These are phyloP conservation scores for Dolichoris vasculosae DNA, from an alignment of 1,140 invertebrate genomes.

Conservation along the genomic window DNA sequence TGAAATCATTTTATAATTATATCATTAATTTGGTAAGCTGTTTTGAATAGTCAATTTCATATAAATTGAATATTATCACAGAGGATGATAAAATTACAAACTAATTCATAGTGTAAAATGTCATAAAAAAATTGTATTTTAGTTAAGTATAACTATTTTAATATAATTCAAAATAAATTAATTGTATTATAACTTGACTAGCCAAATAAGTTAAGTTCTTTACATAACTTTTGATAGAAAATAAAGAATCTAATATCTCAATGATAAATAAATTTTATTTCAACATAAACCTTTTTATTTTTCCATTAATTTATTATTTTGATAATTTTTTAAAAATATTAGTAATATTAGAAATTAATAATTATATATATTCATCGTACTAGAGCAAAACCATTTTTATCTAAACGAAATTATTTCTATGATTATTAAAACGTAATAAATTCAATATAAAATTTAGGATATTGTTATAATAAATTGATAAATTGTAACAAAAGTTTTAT, in stretches of 20 bases:
- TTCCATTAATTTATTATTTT: neutral
- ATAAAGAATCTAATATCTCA: neutral
- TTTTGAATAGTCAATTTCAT: neutral
- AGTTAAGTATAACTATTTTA: slow-evolving; percentile 22
- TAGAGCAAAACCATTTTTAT: no score
- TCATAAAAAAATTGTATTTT: slow-evolving; percentile 1
- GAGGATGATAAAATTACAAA: neutral
- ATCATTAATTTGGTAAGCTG: neutral
- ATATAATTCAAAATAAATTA: slow-evolving; percentile 8
- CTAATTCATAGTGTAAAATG: neutral
- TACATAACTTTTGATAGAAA: slow-evolving; percentile 30
- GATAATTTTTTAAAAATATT: neutral
- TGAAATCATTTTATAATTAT: neutral
- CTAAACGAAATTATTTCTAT: no score
- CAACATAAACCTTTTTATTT: neutral
- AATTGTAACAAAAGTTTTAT: no score
- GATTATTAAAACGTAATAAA: no score
- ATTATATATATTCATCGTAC: no score
- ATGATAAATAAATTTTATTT: neutral
- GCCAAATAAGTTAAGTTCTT: slow-evolving; percentile 9
- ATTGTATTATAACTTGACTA: slow-evolving; percentile 6
- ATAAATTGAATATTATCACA: neutral
- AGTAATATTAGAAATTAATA: no score
- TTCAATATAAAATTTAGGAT: no score
- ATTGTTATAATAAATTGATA: no score